Conservation (phyloP, 2,888 invertebrate species). For the Mesorhabditis belari region DNA sequence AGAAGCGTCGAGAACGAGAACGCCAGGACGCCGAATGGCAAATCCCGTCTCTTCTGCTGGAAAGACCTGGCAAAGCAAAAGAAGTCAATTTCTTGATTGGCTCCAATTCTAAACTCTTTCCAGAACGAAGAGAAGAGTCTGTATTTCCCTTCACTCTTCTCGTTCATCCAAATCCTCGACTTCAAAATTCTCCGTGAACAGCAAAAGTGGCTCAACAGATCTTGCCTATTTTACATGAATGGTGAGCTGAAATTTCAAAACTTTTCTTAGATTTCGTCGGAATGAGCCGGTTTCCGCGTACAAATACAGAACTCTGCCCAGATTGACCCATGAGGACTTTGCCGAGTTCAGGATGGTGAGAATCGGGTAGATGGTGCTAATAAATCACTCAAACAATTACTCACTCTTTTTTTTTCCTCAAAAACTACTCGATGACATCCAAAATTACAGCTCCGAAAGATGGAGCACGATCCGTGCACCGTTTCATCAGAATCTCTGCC, state of each 20-base stretch:
- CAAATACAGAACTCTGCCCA: background rate
- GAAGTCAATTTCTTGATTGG: no score
- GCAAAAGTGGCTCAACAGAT: background rate
- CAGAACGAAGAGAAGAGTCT: no score
- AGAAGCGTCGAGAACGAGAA: constrained; percentile 21
- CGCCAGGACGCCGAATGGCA: constrained; percentile 27
- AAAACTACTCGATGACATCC: background rate
- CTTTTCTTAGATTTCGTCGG: background rate
- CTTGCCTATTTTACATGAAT: background rate
- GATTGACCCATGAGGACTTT: background rate
- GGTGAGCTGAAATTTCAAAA: no score
- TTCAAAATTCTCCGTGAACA: background rate
- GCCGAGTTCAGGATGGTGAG: background rate
- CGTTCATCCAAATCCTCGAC: background rate
- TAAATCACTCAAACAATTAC: no score
- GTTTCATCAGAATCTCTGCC: constrained; percentile 43
- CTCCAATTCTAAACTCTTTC: no score
- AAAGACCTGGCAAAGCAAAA: background rate
- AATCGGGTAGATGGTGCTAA: no score
- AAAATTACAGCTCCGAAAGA: constrained; percentile 29
- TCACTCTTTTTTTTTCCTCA: no score
- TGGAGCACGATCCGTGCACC: constrained; percentile 36
- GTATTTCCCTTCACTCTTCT: no score
- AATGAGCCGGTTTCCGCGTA: background rate
- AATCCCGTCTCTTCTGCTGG: constrained; percentile 13